Base-by-base conservation (phyloP, 2,888 invertebrate genomes). In the Xylota segnis region DNA sequence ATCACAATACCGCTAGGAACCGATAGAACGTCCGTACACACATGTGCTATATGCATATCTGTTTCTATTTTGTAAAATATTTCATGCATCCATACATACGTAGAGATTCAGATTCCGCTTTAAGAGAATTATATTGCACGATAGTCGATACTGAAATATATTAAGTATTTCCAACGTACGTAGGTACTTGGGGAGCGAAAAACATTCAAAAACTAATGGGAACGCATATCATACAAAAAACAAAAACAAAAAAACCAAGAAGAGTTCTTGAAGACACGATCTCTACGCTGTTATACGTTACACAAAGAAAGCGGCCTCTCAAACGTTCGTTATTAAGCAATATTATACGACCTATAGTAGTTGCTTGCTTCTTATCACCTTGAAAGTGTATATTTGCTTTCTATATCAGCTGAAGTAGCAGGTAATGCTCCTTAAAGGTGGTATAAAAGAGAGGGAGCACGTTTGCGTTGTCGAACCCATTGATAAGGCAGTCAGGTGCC, bases 371-470 rank as follows among this genome's bases (percentile, higher is more conserved):
- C 82, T 82, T 82, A 82, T 82, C 82, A 82, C 70, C 76, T 76
- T 76, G 65, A 76, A 82, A 82, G 45, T 58, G 65, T 58, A 63
- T 70, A 75, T 82, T 82, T 82, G 47, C 71, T 76, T 82, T 82
- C 71, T 70, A 82, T 82, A 82, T 82, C 82, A 82, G 82, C 65
- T 82, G 47, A 82, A 82, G 82, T 82, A 76, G 82, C 82, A 52
- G 50, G 59, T 68, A 81, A 12, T 32, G 76, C 82, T 76, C 66
- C 82, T 76, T 70, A 7, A 63, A 76, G 52, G 68, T 61, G 32
- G 76, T 76, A 70, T 4, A 71, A 75, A 70, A 76, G 47, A 70
- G 70, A 82, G 76, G 70, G 63, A 65, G 76, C 63, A 76, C 76
- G 56, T 76, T 82, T 82, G 82, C 70, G 76, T 82, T 76, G 75